Evolutionary conservation across 2,113 vertebrate species (phyloP), one percentile per base, ranked within the genome.

Genomic region (Cyanistes caeruleus): DNA sequence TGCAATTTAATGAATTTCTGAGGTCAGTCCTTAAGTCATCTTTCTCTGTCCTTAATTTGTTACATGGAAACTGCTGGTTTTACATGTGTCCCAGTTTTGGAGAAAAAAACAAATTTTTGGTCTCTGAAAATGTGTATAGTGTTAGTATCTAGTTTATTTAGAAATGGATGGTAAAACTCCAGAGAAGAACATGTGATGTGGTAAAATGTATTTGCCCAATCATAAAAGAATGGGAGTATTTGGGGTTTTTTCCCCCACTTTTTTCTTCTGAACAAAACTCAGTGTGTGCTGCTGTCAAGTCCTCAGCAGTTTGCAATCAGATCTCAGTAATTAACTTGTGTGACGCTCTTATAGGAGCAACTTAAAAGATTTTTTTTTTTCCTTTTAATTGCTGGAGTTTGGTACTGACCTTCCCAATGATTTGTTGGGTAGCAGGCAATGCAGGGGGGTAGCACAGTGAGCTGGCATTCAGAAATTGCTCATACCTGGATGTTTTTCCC

Each of bases 61-160:
- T 63, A 5, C 13, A 11, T 37, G 39, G 46, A 59, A 89, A 72
- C 5, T 30, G 20, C 44, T 87, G 13, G 5, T 13, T 84, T 88
- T 90, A 43, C 3, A 5, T 15, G 9, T 73, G 10, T 60, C 43
- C 11, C 10, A 5, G 1, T 52, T 92, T 73, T 67, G 35, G 75
- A 70, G 76, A 35, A 46, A 49, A 76, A 63, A 1, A 0, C 4
- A 48, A 73, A 58, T 1, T 28, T 1, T 3, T 39, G 10, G 4
- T 59, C 37, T 67, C 35, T 67, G 49, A 62, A 74, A 86, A 53
- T 22, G 13, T 23, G 17, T 70, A 7, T 14, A 53, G 8, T 30
- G 55, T 65, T 16, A 46, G 9, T 24, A 27, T 60, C 53, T 59
- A 28, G 12, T 72, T 72, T 92, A 44, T 74, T 84, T 52, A 72